A percentile compares a stretch with the other conserved stretches of the same genome.
phyloP scores from a whole-genome alignment of 2,797 vertebrate genomes.

The Pygocentrus nattereri region DNA sequence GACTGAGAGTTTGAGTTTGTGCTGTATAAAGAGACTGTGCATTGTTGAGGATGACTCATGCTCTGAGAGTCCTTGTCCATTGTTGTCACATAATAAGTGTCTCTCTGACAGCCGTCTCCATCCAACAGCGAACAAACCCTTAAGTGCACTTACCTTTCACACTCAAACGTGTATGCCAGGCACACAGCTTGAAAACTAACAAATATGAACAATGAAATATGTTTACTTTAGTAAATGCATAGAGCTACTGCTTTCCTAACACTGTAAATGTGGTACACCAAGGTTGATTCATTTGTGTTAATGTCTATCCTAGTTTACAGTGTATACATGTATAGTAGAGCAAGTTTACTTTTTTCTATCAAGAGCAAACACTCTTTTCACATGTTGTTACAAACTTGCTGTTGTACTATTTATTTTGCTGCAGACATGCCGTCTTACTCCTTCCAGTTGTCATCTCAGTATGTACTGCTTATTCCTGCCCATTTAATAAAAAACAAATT shows the following conservation, averaged over 20 bases:
- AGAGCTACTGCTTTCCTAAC: not conserved
- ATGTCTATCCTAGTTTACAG: not conserved
- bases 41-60: conserved; percentile 70
- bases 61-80: conserved; percentile 71
- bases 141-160: not conserved
- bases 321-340: not conserved
- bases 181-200: conserved; percentile 5
- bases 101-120: conserved; percentile 56
- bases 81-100: conserved; percentile 66
- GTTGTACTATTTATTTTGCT: conserved; percentile 13
- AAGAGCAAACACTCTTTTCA: not conserved
- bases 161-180: not conserved
- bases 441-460: not conserved
- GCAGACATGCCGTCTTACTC: not conserved
- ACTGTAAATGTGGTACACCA: not conserved
- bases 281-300: not conserved
- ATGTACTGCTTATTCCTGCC: not conserved
- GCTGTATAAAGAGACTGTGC: conserved; percentile 70
- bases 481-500: not conserved
- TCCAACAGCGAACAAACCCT: not conserved
- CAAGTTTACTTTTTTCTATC: not conserved
- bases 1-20: conserved; percentile 32
- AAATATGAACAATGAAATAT: not conserved
- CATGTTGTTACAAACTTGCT: not conserved
- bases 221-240: too few species aligned